Evolutionary conservation across 2,888 invertebrate genomes (phyloP).

Genomic region (Lacanobia oleracea): DNA sequence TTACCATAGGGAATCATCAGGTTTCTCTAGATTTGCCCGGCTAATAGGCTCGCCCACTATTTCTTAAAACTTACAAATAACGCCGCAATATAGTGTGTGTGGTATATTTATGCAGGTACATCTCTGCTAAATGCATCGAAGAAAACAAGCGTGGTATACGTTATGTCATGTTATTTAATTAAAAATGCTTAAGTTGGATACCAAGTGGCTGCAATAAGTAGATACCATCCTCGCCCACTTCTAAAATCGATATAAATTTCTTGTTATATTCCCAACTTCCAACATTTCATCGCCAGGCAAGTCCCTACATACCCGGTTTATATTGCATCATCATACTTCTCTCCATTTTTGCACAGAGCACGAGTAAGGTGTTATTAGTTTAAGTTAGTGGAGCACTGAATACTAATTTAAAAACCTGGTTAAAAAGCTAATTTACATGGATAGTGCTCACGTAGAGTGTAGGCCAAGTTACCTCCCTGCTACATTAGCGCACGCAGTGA

Average conservation of each 20-base stretch:
- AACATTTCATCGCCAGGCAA: constrained; percentile 9
- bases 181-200: background rate
- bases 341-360: background rate
- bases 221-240: background rate
- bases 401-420: constrained; percentile 10
- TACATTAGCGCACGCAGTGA: too few species aligned
- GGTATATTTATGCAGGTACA: too few species aligned
- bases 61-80: background rate
- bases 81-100: background rate
- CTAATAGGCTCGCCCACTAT: too few species aligned
- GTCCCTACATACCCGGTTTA: background rate
- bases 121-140: too few species aligned
- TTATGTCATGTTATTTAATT: too few species aligned
- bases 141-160: too few species aligned
- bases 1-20: background rate
- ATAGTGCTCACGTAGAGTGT: constrained; percentile 3
- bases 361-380: background rate
- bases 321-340: constrained; percentile 3
- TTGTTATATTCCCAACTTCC: constrained; percentile 22
- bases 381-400: background rate
- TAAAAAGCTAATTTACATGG: constrained; percentile 20
- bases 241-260: constrained; percentile 36
- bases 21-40: background rate
- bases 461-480: background rate
- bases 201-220: background rate